A percentile compares a stretch with the other conserved stretches of the same genome.
These are phyloP conservation scores for Dromius quadrimaculatus DNA, from an alignment of 2,888 invertebrate genomes.

Conservation along the genomic window DNA sequence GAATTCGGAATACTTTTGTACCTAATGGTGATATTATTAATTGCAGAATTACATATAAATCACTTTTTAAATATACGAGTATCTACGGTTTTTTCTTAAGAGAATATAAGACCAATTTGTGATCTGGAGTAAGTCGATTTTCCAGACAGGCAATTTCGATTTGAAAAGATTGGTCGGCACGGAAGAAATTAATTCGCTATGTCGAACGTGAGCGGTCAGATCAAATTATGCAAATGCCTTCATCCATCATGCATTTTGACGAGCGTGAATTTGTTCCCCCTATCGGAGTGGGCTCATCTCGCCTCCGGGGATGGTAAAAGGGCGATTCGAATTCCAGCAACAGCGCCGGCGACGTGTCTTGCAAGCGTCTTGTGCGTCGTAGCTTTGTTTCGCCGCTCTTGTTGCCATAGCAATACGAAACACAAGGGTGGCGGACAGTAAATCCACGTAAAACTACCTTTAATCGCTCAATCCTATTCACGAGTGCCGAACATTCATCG, in stretches of 20 bases:
- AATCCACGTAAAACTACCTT: constrained; percentile 44
- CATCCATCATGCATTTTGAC: constrained; percentile 34
- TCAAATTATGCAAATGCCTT: constrained; percentile 34
- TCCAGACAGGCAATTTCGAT: constrained; percentile 6
- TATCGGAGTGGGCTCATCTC: constrained; percentile 10
- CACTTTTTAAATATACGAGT: too few species aligned
- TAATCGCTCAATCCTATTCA: constrained; percentile 43
- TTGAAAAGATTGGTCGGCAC: constrained; percentile 7
- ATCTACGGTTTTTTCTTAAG: too few species aligned
- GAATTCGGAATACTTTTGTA: too few species aligned
- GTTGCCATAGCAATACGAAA: constrained; percentile 20
- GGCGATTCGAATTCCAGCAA: constrained; percentile 23
- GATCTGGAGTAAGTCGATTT: constrained; percentile 5
- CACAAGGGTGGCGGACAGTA: background rate
- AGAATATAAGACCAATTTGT: background rate
- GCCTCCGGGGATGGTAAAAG: background rate
- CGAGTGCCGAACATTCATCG: constrained; percentile 37
- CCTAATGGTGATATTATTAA: too few species aligned
- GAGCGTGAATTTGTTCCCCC: constrained; percentile 31
- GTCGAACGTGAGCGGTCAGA: constrained; percentile 19
- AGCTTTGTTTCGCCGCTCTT: constrained; percentile 18
- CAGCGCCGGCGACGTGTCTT: constrained; percentile 30
- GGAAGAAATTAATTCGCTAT: constrained; percentile 32
- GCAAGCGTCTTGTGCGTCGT: constrained; percentile 1
- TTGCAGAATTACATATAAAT: too few species aligned